Conservation (phyloP, 2,888 invertebrate genomes). For the Dioctria rufipes region DNA sequence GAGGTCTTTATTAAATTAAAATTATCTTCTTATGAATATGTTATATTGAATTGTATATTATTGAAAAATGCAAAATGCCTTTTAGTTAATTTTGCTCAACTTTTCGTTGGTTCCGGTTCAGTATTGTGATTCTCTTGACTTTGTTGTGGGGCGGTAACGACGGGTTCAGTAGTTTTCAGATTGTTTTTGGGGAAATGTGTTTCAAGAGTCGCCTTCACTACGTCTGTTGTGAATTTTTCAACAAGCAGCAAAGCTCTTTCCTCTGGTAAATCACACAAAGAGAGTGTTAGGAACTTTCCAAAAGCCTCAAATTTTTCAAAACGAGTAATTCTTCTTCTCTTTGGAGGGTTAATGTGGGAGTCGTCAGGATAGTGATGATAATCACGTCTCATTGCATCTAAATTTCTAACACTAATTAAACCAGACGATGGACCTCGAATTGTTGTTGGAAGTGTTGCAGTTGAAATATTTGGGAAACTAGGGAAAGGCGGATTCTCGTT, state of each 20-base stretch:
- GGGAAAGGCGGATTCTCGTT: conserved; percentile 25
- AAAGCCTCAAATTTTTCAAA: conserved; percentile 67
- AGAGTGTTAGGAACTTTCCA: conserved; percentile 69
- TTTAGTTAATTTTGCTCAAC: too few species aligned
- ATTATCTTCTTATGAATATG: too few species aligned
- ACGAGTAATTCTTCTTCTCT: conserved; percentile 57
- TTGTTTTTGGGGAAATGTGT: not conserved
- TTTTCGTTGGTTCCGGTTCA: too few species aligned
- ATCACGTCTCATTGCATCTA: conserved; percentile 55
- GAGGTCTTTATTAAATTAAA: too few species aligned
- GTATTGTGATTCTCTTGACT: not conserved
- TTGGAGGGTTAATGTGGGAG: conserved; percentile 45
- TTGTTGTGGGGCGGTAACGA: not conserved
- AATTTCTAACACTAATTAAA: conserved; percentile 33
- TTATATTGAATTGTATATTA: too few species aligned
- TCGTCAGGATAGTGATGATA: conserved; percentile 39
- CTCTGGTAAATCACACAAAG: conserved; percentile 67
- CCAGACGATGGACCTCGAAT: not conserved
- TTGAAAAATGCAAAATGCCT: too few species aligned
- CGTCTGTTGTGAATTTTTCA: conserved; percentile 68
- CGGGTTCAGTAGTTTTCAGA: not conserved
- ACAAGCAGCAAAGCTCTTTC: conserved; percentile 66
- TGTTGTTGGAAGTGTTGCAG: conserved; percentile 16
- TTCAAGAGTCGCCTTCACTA: conserved; percentile 66
- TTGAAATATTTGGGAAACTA: not conserved